Evolutionary conservation across 2,113 vertebrate genomes (phyloP), one percentile per base, ranked within the genome.

Genomic region (Misgurnus mizolepis): DNA sequence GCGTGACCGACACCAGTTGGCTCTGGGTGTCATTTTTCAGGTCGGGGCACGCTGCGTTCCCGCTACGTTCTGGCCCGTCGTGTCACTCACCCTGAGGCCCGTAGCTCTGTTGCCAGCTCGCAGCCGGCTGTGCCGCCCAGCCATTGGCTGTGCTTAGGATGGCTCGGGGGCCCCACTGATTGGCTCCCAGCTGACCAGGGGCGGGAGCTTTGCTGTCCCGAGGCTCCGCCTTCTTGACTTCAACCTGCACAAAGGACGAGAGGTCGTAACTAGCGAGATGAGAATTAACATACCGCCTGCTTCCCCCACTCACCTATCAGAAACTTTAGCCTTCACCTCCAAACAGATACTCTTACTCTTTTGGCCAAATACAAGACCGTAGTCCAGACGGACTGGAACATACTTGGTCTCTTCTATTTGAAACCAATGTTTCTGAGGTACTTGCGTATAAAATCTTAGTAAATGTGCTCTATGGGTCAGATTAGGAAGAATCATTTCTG

Each of bases 171-270:
- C 94, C 95, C 98, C 98, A 99, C 88, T 98, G 98, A 88, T 94
- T 95, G 88, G 95, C 93, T 68, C 95, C 93, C 0, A 96, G 94
- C 3, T 96, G 96, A 81, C 96, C 96, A 7, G 94, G 89, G 4
- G 91, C 87, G 73, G 97, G 96, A 91, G 93, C 95, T 91, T 98
- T 99, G 93, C 94, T 98, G 80, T 99, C 98, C 8, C 98, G 95
- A 80, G 98, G 98, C 56, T 99, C 98, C 0, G 97, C 98, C 4
- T 98, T 96, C 86, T 99, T 99, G 86, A 98, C 98, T 92, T 99
- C 98, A 94, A 99, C 97, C 98, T 99, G 89, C 88, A 95, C 90
- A 94, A 92, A 96, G 95, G 92, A 96, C 84, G 94, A 89, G 81
- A 81, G 94, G 80, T 67, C 45, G 80, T 71, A 84, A 87, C 94